These are phyloP conservation scores for Pammene fasciana DNA, from an alignment of 2,888 invertebrate species.

Conservation along the genomic window DNA sequence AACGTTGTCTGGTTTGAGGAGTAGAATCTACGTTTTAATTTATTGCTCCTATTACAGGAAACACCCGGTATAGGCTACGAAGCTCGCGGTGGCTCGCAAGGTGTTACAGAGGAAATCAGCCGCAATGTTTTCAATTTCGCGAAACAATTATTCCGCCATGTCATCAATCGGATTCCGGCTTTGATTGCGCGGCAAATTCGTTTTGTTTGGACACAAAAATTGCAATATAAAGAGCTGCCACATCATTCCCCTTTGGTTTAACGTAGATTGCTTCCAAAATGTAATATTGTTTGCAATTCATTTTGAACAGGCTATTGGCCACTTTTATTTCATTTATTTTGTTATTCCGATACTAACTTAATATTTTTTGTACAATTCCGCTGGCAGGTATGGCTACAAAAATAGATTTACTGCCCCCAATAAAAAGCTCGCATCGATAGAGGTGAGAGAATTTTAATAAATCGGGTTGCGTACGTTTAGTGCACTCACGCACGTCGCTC, in stretches of 20 bases:
- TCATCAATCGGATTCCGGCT: slow-evolving; percentile 83
- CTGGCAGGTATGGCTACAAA: slow-evolving; percentile 62
- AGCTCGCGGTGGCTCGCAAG: slow-evolving; percentile 48
- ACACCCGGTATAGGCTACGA: background rate
- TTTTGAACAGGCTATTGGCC: slow-evolving; percentile 78
- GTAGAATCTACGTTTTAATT: too few species aligned
- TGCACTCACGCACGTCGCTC: slow-evolving; percentile 19
- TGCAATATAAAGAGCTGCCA: slow-evolving; percentile 84
- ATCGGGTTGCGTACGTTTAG: slow-evolving; percentile 37
- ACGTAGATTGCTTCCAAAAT: slow-evolving; percentile 82
- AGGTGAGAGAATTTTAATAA: slow-evolving; percentile 28
- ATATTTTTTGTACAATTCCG: slow-evolving; percentile 61
- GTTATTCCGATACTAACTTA: slow-evolving; percentile 68
- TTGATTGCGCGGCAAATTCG: slow-evolving; percentile 84
- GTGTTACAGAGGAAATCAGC: slow-evolving; percentile 70
- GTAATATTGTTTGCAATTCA: slow-evolving; percentile 83
- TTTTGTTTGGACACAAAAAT: slow-evolving; percentile 84
- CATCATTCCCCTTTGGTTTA: slow-evolving; percentile 83
- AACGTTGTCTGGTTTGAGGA: too few species aligned
- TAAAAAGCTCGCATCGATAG: slow-evolving; percentile 19
- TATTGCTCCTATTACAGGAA: too few species aligned
- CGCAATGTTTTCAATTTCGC: slow-evolving; percentile 81
- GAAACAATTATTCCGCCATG: slow-evolving; percentile 83
- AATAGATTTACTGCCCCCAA: slow-evolving; percentile 53
- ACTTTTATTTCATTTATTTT: slow-evolving; percentile 74